Percentiles rank a stretch among this genome's conserved stretches.
These are phyloP conservation scores for Drosophila nasuta DNA, from an alignment of 1,140 invertebrate genomes.

Conservation along the genomic window DNA sequence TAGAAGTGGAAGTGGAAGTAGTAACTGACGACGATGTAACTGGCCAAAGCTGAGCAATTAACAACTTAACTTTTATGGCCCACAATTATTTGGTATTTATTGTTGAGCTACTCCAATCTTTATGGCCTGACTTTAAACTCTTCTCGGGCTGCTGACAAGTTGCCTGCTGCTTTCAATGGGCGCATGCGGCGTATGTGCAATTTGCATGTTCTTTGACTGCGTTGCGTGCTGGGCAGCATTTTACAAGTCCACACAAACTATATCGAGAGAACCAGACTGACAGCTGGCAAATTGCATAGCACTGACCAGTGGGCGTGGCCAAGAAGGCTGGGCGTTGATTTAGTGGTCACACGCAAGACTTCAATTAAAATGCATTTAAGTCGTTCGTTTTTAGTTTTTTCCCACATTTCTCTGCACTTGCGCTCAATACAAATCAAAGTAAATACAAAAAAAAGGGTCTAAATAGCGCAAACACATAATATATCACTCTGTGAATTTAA, in stretches of 20 bases:
- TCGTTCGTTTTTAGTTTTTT: constrained; percentile 1
- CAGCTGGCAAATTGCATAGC: constrained; percentile 68
- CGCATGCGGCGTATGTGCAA: constrained; percentile 39
- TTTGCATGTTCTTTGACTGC: constrained; percentile 56
- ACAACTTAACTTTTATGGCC: constrained; percentile 80
- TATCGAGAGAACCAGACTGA: constrained; percentile 43
- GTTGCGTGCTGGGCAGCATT: constrained; percentile 49
- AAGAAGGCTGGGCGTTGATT: constrained; percentile 39
- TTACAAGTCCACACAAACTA: constrained; percentile 20
- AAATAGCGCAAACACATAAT: constrained; percentile 6
- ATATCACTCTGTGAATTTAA: constrained; percentile 1
- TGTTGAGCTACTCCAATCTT: constrained; percentile 67
- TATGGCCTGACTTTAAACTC: constrained; percentile 63
- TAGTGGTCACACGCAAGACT: constrained; percentile 65
- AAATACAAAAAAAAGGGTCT: constrained; percentile 16
- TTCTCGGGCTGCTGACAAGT: constrained; percentile 50
- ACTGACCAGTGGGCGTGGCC: constrained; percentile 16
- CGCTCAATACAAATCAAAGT: constrained; percentile 42
- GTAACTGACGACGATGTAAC: neutral
- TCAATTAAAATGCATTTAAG: constrained; percentile 68
- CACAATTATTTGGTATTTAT: constrained; percentile 81
- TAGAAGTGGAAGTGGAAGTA: neutral
- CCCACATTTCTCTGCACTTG: constrained; percentile 16
- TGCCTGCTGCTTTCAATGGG: constrained; percentile 16
- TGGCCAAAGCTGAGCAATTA: constrained; percentile 61